Evolutionary conservation across 2,113 vertebrate genomes (phyloP).

Genomic region (Lathamus discolor): DNA sequence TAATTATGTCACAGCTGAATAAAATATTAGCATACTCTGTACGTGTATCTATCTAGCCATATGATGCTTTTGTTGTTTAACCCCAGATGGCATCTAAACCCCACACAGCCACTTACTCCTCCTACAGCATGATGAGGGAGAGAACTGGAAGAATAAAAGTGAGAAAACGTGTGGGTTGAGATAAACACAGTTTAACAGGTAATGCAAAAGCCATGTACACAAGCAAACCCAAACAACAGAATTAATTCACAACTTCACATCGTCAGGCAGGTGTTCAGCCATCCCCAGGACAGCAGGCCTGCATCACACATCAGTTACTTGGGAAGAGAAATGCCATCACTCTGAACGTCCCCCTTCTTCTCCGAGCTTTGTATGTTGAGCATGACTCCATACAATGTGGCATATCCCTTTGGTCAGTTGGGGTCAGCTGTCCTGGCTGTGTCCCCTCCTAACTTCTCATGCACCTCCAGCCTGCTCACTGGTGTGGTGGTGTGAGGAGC

Average conservation of each 20-base stretch:
- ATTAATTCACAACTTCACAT: fast-evolving
- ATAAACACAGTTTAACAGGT: neutral
- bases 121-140: neutral
- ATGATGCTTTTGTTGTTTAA: neutral
- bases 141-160: neutral
- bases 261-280: neutral
- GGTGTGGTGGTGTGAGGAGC: neutral
- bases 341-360: neutral
- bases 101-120: neutral
- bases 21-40: neutral
- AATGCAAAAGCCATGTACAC: neutral
- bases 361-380: neutral
- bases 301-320: neutral
- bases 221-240: neutral
- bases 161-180: fast-evolving
- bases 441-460: neutral
- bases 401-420: neutral
- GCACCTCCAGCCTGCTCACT: neutral
- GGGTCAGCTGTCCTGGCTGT: neutral
- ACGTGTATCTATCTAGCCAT: neutral
- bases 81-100: neutral
- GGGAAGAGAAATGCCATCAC: neutral
- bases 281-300: neutral
- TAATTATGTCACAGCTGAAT: neutral
- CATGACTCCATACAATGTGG: neutral